phyloP scores from a whole-genome alignment of 1,140 invertebrate genomes.

The Camponotus vicinus region DNA sequence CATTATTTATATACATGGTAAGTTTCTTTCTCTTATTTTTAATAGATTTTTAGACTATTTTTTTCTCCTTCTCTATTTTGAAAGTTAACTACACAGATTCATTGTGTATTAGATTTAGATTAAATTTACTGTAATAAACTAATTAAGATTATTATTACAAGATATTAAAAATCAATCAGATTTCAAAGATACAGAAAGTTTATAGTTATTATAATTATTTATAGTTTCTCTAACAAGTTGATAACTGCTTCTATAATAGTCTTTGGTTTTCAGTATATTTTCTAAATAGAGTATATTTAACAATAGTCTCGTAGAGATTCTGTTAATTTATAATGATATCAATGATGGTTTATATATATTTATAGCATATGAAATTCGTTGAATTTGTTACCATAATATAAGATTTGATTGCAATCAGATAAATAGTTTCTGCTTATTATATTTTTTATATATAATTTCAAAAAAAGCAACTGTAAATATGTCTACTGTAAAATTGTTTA shows the following conservation, averaged over 20 bases:
- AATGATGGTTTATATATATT: neutral
- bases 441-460: neutral
- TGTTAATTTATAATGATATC: constrained; percentile 35
- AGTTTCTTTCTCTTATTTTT: constrained; percentile 28
- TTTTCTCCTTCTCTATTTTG: neutral
- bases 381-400: constrained; percentile 53
- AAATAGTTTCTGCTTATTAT: constrained; percentile 13
- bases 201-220: constrained; percentile 26
- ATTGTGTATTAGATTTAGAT: neutral
- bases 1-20: constrained; percentile 55
- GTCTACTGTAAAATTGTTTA: neutral
- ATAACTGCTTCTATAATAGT: constrained; percentile 57
- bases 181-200: constrained; percentile 36
- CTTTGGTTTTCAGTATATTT: constrained; percentile 69
- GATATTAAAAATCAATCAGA: constrained; percentile 7
- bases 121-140: constrained; percentile 18
- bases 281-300: constrained; percentile 40
- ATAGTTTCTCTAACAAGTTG: constrained; percentile 68
- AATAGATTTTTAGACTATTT: neutral
- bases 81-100: neutral
- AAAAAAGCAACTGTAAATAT: constrained; percentile 7
- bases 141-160: constrained; percentile 33
- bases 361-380: constrained; percentile 60
- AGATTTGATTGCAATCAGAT: constrained; percentile 19
- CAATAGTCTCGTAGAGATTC: constrained; percentile 29